Conservation (phyloP, 1,140 invertebrate species). For the Aricia agestis region DNA sequence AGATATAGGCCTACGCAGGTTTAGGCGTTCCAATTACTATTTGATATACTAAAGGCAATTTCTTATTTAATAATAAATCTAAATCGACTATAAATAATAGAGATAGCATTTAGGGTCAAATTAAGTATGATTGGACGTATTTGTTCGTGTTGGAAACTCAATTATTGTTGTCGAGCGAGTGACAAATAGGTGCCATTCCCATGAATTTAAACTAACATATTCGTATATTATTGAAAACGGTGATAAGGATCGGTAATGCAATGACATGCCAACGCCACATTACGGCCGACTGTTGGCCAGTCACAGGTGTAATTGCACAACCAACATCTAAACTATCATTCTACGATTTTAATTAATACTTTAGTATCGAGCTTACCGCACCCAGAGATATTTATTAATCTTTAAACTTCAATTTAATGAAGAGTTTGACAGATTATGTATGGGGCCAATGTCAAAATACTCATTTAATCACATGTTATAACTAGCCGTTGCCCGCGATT, state of each 20-base stretch:
- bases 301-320: conserved; percentile 50
- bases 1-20: too few relatives aligned
- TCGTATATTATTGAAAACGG: conserved; percentile 57
- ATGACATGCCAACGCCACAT: conserved; percentile 69
- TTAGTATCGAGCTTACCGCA: not conserved
- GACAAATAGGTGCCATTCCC: conserved; percentile 44
- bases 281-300: conserved; percentile 60
- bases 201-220: conserved; percentile 53
- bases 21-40: too few relatives aligned
- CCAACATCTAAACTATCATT: conserved; percentile 38
- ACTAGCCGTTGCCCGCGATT: too few relatives aligned
- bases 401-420: too few relatives aligned
- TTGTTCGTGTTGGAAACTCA: conserved; percentile 25
- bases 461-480: too few relatives aligned
- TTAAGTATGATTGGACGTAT: conserved; percentile 7
- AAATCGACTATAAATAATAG: not conserved
- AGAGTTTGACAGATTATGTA: too few relatives aligned
- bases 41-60: too few relatives aligned
- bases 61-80: too few relatives aligned
- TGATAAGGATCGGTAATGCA: conserved; percentile 49
- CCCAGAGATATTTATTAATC: too few relatives aligned
- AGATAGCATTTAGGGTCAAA: conserved; percentile 8
- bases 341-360: conserved; percentile 24
- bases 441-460: too few relatives aligned
- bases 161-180: conserved; percentile 32